Base-by-base conservation (phyloP, 2,888 invertebrate species). In the Pherbina coryleti region DNA sequence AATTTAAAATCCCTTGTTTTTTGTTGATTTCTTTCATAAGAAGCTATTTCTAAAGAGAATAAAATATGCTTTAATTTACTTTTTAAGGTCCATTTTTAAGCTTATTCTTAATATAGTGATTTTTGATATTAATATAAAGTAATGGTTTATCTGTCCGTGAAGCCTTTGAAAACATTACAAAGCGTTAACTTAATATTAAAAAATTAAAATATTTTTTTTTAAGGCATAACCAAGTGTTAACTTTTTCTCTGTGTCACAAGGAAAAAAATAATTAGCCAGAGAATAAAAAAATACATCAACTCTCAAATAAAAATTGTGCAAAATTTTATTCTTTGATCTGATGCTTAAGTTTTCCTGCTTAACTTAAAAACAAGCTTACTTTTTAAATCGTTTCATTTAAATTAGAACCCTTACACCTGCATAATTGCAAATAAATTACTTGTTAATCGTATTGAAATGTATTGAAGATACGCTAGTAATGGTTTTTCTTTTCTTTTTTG, bases 1-100 rank as follows among this genome's bases (percentile, higher is more conserved):
- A 83, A 84, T 84, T 84, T 82, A 82, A 84, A 86, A 87, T 87
- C 86, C 86, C 86, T 86, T 86, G 85, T 84, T 73, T 67, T 49
- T 76, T 79, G 75, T 78, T 74, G 73, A 57, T 78, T 77, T 71
- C 66, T 69, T 74, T 75, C 44, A 44, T 25, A 55, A 67, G 25
- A 75, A 53, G 53, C 75, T 75, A 55, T 28, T 75, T 8, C 66
- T 73, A 73, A 60, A 74, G 66, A 67, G 51, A 64, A 73, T 60
- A 37, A 49, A 64, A 49, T 74, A 37, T 64, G 49, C 74, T 25
- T 72, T 64, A 14, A 37, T 55, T 44, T 66, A 53, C 14, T 31
- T 55, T 55, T 67, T 67, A 66, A 53, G 67, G 44, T 72, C 60
- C 34, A 62, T 72, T 22, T 44, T 73, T 17, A 28, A 28, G 11